Conservation (phyloP, 2,113 vertebrate genomes). For the Columba livia region DNA sequence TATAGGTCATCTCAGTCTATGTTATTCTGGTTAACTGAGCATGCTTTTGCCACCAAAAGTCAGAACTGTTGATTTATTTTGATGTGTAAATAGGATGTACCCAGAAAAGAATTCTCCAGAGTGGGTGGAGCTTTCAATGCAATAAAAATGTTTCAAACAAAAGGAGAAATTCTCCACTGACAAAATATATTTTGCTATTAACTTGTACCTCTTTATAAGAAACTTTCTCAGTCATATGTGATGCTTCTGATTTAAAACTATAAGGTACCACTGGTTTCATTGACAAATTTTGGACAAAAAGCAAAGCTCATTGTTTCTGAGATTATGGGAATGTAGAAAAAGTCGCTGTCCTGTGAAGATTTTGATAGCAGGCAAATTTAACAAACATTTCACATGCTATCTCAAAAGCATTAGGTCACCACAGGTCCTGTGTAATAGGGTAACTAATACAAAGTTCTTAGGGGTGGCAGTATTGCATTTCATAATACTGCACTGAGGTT, state of each 20-base stretch:
- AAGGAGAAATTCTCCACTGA: background rate
- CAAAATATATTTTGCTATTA: background rate
- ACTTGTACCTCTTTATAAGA: background rate
- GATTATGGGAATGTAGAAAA: background rate
- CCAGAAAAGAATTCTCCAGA: background rate
- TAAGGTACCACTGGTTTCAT: background rate
- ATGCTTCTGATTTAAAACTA: background rate
- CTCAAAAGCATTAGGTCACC: background rate
- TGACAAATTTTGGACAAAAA: background rate
- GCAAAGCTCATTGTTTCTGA: background rate
- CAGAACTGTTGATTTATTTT: background rate
- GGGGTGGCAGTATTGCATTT: constrained; percentile 31
- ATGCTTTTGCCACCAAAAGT: background rate
- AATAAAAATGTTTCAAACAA: background rate
- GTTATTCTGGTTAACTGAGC: background rate
- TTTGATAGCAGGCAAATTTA: background rate
- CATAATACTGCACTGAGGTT: background rate
- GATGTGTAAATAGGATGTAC: background rate
- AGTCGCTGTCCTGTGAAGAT: background rate
- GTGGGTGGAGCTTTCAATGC: background rate
- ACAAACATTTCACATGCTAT: background rate
- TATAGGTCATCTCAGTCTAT: background rate
- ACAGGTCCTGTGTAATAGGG: background rate
- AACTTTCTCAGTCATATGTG: background rate
- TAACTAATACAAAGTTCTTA: background rate